Evolutionary conservation across 2,888 invertebrate genomes (phyloP), one percentile per base, ranked within the genome.

Genomic region (Melieria crassipennis): DNA sequence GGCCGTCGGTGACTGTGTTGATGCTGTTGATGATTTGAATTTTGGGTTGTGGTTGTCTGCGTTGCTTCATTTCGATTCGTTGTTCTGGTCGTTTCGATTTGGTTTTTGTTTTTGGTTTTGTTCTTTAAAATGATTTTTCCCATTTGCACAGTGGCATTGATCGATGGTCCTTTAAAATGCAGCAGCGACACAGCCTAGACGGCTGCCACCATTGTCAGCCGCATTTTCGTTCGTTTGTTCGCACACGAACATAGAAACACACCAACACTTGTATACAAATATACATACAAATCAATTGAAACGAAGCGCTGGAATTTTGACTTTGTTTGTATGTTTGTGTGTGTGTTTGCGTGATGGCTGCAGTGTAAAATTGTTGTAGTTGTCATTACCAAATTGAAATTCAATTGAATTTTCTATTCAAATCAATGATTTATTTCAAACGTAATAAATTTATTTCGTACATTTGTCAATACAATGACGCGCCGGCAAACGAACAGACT

Each of bases 381-480:
- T 67, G 67, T 61, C 67, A 70, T 46, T 52, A 55, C 55, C 48
- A 61, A 73, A 76, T 74, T 75, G 71, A 70, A 77, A 77, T 77
- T 76, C 74, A 77, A 78, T 76, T 77, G 74, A 74, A 78, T 74
- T 77, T 30, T 69, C 65, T 75, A 76, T 74, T 71, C 55, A 72
- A 72, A 70, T 70, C 56, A 70, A 65, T 70, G 70, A 70, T 70
- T 70, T 70, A 70, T 70, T 70, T 65, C 61, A 62, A n/a, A 52
- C 42, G 60, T 60, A 42, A 61, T 67, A 67, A 67, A 67, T 67
- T 67, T 61, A 42, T 4, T 50, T 43, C 45, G 30, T 52, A 10
- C 65, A 65, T 56, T 55, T 47, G 30, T 30, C 30, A 30, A 30
- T 3, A 30, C 30, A 30, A 30, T 30, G 30, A 30, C 30, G 30